Evolutionary conservation across 2,888 invertebrate species (phyloP), one percentile per base, ranked within the genome.

Genomic region (Eupithecia vulgata): DNA sequence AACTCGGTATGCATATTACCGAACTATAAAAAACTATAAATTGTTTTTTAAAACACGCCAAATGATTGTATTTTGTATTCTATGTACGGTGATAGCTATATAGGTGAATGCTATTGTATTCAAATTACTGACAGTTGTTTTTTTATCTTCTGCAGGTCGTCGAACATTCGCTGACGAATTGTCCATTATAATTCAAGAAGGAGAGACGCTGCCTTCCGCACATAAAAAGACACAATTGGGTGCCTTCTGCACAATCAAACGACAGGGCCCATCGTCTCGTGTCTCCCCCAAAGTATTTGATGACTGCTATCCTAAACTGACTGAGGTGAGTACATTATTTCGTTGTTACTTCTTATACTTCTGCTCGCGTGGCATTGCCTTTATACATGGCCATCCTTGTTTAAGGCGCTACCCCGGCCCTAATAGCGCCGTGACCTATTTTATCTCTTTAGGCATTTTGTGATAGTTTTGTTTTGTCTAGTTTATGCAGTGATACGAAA

Each of bases 301-400:
- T 12, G 59, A 69, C 30, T 34, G 12, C 48, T 67, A 73, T 30
- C 61, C 69, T 0, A 37, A 61, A 10, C 59, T 67, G 8, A 66
- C 61, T 0, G 40, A 61, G 21, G 73, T 73, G 37, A 71, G 62
- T 67, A 2, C 8, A 52, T 21, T 34, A 21, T 17, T 13, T 10
- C 12, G 52, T n/a, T n/a, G n/a, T 1, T 12, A 12, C 1, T n/a
- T 57, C 4, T 30, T 3, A 30, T 30, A 30, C 12, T 52, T 21
- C 52, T 25, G 25, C 57, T 25, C 12, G 57, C 25, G 12, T 57
- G 12, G 25, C 57, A 57, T 52, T 48, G 48, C 48, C 15, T 15
- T 42, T 2, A 45, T 15, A 42, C 15, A 42, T 45, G 1, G 1
- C 17, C 12, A 17, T 45, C 6, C 45, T 40, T 13, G 1, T 40